A percentile compares a stretch with the other conserved stretches of the same genome.
phyloP scores from a whole-genome alignment of 2,113 vertebrate species.

The Prinia subflava region DNA sequence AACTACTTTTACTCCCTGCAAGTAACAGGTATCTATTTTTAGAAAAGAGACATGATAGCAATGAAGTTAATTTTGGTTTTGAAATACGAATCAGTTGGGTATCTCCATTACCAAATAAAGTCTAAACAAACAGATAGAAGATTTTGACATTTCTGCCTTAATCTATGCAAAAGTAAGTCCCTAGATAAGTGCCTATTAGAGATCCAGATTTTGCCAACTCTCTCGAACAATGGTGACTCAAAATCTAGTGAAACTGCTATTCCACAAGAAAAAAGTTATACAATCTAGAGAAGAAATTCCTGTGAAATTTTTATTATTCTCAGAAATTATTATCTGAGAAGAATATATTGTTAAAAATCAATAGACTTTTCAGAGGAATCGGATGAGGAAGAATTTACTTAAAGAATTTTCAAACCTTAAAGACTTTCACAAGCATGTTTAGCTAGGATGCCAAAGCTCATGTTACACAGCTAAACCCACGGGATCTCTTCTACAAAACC shows the following conservation, averaged over 20 bases:
- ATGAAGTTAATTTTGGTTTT: neutral
- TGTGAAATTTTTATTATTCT: neutral
- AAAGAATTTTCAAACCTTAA: neutral
- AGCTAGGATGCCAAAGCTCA: neutral
- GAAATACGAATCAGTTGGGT: neutral
- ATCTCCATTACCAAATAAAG: neutral
- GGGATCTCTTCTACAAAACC: neutral
- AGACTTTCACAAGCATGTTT: neutral
- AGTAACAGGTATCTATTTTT: neutral
- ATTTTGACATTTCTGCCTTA: neutral
- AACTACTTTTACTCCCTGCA: neutral
- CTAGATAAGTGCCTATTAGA: neutral
- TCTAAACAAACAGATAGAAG: neutral
- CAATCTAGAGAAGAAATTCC: neutral
- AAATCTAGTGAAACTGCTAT: neutral
- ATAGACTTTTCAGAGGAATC: neutral
- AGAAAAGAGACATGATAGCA: neutral
- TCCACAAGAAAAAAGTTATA: neutral
- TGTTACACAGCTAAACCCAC: neutral
- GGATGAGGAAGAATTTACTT: neutral
- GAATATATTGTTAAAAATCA: neutral
- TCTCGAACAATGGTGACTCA: accelerated
- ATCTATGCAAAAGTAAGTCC: neutral
- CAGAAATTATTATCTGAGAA: neutral
- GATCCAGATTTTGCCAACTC: neutral